Percentiles rank a stretch among this genome's conserved stretches.
Conservation (phyloP, 2,888 invertebrate species). For the Pemphredon lugubris region DNA sequence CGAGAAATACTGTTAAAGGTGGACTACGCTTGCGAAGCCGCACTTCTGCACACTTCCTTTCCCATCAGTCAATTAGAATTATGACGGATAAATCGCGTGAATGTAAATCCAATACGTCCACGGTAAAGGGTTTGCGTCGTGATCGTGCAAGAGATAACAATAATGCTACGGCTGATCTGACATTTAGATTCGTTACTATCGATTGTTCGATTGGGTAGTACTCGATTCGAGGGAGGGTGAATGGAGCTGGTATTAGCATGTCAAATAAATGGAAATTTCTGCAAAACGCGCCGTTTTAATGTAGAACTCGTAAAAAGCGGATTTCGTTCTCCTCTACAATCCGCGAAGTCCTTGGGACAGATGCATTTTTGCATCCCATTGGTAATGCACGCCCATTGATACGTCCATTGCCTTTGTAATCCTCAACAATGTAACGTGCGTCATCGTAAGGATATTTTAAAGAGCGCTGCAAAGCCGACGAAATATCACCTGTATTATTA, state of each 20-base stretch:
- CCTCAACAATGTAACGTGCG: constrained; percentile 3
- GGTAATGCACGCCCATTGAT: constrained; percentile 32
- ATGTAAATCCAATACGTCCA: too few species aligned
- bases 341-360: constrained; percentile 8
- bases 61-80: not conserved
- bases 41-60: not conserved
- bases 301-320: not conserved
- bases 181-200: too few species aligned
- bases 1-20: constrained; percentile 15
- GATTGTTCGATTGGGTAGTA: too few species aligned
- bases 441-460: not conserved
- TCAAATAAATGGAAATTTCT: constrained; percentile 25
- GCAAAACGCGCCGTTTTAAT: constrained; percentile 1
- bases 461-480: not conserved
- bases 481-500: not conserved
- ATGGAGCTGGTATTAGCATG: constrained; percentile 25
- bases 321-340: constrained; percentile 1
- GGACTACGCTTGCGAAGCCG: not conserved
- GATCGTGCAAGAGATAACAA: too few species aligned
- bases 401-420: constrained; percentile 20
- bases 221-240: too few species aligned
- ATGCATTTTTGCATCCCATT: constrained; percentile 24
- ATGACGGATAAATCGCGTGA: too few species aligned
- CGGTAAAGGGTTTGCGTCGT: too few species aligned
- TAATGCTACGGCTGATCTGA: too few species aligned